These are phyloP conservation scores for Distichodus sexfasciatus DNA, from an alignment of 2,797 vertebrate species.

Conservation along the genomic window DNA sequence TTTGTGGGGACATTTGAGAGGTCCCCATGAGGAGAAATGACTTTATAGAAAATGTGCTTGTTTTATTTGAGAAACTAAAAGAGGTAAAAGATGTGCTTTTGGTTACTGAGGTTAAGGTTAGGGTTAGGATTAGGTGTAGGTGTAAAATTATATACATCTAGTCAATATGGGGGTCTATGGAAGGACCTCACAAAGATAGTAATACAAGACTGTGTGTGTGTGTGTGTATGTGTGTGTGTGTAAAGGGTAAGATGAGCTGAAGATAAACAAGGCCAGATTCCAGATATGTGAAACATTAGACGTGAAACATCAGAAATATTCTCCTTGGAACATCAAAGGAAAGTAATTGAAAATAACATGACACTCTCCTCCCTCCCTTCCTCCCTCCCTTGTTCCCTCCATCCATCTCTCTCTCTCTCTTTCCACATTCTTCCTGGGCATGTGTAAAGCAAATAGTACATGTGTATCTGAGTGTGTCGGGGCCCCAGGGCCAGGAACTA, in stretches of 20 bases:
- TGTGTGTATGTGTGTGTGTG: slow-evolving; percentile 13
- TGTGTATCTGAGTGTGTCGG: slow-evolving; percentile 43
- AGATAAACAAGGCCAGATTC: slow-evolving; percentile 42
- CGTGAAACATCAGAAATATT: slow-evolving; percentile 38
- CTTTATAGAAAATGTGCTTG: too few species aligned
- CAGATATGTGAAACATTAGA: slow-evolving; percentile 43
- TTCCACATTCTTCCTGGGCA: neutral
- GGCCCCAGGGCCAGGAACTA: slow-evolving; percentile 50
- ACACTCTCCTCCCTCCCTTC: slow-evolving; percentile 29
- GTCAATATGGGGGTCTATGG: too few species aligned
- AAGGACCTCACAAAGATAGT: too few species aligned
- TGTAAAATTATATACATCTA: too few species aligned
- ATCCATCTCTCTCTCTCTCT: neutral
- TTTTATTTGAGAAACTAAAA: too few species aligned
- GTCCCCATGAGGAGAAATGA: too few species aligned
- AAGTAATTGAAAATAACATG: slow-evolving; percentile 45
- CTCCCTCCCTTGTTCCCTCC: neutral
- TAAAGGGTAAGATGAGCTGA: slow-evolving; percentile 40
- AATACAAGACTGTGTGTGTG: neutral
- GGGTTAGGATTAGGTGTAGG: too few species aligned
- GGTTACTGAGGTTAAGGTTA: too few species aligned
- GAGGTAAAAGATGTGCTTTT: too few species aligned
- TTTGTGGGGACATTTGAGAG: too few species aligned
- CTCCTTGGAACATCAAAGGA: slow-evolving; percentile 43
- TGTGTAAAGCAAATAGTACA: slow-evolving; percentile 43